phyloP scores from a whole-genome alignment of 2,113 vertebrate genomes.

The Equus przewalskii region DNA sequence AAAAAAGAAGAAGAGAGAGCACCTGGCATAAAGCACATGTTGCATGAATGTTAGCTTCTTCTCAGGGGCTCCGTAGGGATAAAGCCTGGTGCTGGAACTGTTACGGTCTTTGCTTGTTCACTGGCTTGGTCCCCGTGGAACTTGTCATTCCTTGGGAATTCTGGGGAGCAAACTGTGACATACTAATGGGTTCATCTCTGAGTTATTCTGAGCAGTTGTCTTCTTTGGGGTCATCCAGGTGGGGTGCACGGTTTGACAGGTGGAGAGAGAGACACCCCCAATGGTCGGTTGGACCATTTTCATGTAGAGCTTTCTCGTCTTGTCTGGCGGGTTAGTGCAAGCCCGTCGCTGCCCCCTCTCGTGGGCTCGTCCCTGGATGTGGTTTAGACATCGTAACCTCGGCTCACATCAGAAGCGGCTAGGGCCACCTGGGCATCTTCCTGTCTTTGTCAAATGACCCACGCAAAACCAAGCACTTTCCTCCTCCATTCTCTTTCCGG shows the following conservation, averaged over 20 bases:
- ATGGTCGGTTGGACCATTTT: fast-evolving
- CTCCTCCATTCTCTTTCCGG: background rate
- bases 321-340: background rate
- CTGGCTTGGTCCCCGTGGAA: too few relatives aligned
- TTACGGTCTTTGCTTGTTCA: fast-evolving
- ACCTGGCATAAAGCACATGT: background rate
- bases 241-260: too few relatives aligned
- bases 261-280: background rate
- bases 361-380: fast-evolving
- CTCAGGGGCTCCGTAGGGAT: background rate
- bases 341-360: too few relatives aligned
- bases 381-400: background rate
- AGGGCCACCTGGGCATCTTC: background rate
- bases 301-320: background rate
- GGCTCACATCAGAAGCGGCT: background rate
- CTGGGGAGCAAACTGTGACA: background rate
- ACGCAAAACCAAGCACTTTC: fast-evolving
- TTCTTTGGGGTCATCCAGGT: fast-evolving
- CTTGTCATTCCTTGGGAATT: background rate
- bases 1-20: too few relatives aligned
- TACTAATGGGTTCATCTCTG: fast-evolving
- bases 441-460: background rate
- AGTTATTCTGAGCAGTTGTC: background rate
- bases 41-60: too few relatives aligned
- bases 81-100: fast-evolving